Evolutionary conservation across 2,888 invertebrate species (phyloP), one percentile per base, ranked within the genome.

Genomic region (Gnatocerus cornutus): DNA sequence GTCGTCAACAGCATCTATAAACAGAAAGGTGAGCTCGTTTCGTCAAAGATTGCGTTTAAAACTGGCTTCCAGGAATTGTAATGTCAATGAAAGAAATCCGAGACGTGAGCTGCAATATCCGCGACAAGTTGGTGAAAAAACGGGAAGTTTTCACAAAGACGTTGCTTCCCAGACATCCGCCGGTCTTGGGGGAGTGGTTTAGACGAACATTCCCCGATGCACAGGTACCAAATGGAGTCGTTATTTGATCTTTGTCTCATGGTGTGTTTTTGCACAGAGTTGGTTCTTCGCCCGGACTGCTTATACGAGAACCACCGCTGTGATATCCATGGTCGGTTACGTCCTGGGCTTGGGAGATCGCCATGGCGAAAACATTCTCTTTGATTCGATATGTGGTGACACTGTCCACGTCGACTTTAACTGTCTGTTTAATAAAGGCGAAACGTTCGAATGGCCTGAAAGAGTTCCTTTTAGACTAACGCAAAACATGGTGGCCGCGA

Each of bases 371-470:
- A 99, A 99, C 84, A 95, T 99, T 79, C 88, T 97, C 5, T 90
- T 99, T 75, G 98, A 99, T 85, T 92, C 95, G 0, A 93, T 91
- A 0, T 94, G 92, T 77, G 99, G 99, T 0, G 97, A 99, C 82
- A 91, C 93, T 0, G 94, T 99, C 0, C 99, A 99, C 83, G 99
- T 99, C 0, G 99, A 99, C 85, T 99, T 98, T 84, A 99, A 98
- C 85, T 97, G 98, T 81, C 87, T 99, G 10, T 99, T 99, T 85
- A 98, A 99, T 85, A 94, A 91, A 88, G 92, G 92, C 1, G 95
- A 95, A 83, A 88, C 89, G 0, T 95, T 98, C 81, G 93, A 93
- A 58, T 94, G 92, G 89, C 96, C 97, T 0, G 96, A 97, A 84
- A 85, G 91, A 63, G 96, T 96, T 9, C 96, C 96, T 0, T 99